Evolutionary conservation across 2,113 vertebrate species (phyloP).

Genomic region (Holacanthus passer): DNA sequence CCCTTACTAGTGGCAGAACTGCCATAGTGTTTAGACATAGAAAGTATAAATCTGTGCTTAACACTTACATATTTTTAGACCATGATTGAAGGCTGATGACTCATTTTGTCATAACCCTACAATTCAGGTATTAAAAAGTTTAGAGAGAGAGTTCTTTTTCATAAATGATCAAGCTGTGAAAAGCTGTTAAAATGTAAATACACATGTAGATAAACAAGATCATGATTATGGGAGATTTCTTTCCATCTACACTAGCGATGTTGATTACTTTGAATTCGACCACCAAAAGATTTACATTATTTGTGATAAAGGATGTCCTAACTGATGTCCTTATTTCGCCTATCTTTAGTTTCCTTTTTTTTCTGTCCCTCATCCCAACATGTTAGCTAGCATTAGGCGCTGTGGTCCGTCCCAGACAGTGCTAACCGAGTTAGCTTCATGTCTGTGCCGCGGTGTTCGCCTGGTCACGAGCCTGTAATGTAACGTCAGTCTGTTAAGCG

Average conservation of each 20-base stretch:
- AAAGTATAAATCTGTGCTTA: neutral
- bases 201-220: neutral
- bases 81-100: neutral
- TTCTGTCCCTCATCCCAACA: neutral
- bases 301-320: neutral
- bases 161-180: neutral
- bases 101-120: neutral
- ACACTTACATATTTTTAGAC: neutral
- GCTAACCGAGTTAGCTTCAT: slow-evolving; percentile 14
- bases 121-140: neutral
- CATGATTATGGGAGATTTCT: neutral
- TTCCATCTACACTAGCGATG: neutral
- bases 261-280: neutral
- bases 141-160: neutral
- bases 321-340: neutral
- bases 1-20: too few species aligned
- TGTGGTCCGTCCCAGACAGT: neutral
- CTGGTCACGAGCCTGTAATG: neutral
- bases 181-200: neutral
- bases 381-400: neutral
- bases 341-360: too few species aligned
- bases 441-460: neutral
- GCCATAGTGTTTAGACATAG: too few species aligned
- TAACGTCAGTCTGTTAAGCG: neutral
- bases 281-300: neutral